Conservation (phyloP, 2,888 invertebrate species). For the Drosophila longiperda region DNA sequence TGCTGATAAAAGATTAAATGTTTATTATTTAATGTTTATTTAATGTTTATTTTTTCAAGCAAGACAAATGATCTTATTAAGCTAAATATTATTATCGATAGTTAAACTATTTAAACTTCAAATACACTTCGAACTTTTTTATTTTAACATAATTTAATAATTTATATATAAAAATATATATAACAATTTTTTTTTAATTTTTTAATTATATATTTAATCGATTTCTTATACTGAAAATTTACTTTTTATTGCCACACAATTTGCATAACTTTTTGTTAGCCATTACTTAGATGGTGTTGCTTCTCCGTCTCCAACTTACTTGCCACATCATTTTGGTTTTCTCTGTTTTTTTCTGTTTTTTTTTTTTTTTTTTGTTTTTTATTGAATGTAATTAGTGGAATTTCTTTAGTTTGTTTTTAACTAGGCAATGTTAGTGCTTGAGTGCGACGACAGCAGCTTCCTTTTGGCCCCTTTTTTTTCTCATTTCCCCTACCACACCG, state of each 20-base stretch:
- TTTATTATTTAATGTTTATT: no score
- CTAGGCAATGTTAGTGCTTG: constrained; percentile 33
- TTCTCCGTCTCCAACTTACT: not conserved
- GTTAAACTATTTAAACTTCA: not conserved
- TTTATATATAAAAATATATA: not conserved
- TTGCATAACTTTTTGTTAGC: not conserved
- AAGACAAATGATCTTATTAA: not conserved
- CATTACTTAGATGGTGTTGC: not conserved
- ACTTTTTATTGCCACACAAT: no score
- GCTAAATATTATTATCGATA: not conserved
- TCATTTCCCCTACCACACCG: not conserved
- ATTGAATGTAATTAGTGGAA: constrained; percentile 39
- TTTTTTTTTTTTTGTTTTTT: no score
- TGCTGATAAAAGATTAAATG: not conserved
- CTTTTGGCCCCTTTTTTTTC: constrained; percentile 1
- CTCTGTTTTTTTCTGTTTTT: not conserved
- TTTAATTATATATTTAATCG: not conserved
- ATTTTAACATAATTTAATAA: no score
- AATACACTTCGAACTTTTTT: no score
- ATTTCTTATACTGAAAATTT: not conserved
- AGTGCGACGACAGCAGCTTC: constrained; percentile 27
- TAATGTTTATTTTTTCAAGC: not conserved
- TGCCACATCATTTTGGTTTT: no score
- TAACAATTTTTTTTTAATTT: not conserved
- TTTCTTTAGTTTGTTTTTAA: constrained; percentile 13